Evolutionary conservation across 23 tunicate species (phyloP).

Genomic region (Styela plicata): DNA sequence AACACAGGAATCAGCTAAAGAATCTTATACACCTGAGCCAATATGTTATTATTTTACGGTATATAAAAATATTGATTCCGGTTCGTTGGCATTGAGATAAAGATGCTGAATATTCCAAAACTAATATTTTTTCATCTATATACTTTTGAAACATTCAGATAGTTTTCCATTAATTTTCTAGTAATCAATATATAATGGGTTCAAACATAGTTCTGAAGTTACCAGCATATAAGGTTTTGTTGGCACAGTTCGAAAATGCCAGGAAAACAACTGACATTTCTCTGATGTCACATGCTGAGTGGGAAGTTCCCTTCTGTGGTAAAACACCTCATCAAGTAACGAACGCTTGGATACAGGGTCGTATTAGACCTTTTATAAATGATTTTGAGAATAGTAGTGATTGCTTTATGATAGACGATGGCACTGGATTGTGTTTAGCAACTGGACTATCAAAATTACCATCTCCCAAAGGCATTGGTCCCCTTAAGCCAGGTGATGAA

Average conservation of each 20-base stretch:
- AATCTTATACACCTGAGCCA: too few species aligned
- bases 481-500: constrained; percentile 11
- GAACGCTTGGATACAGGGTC: constrained; percentile 70
- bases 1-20: too few species aligned
- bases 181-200: too few species aligned
- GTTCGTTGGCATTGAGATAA: too few species aligned
- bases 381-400: constrained; percentile 15
- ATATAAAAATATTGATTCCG: too few species aligned
- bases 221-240: constrained; percentile 47
- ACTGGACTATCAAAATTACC: constrained; percentile 61
- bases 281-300: not conserved
- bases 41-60: too few species aligned
- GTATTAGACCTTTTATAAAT: constrained; percentile 5
- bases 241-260: constrained; percentile 22
- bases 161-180: too few species aligned
- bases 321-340: not conserved
- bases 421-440: constrained; percentile 41
- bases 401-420: constrained; percentile 41
- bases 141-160: too few species aligned
- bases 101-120: too few species aligned
- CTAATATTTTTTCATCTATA: too few species aligned
- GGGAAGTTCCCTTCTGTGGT: constrained; percentile 26
- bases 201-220: constrained; percentile 15
- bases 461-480: not conserved
- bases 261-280: not conserved